phyloP scores from a whole-genome alignment of 2,888 invertebrate species.

The Plusia festucae region DNA sequence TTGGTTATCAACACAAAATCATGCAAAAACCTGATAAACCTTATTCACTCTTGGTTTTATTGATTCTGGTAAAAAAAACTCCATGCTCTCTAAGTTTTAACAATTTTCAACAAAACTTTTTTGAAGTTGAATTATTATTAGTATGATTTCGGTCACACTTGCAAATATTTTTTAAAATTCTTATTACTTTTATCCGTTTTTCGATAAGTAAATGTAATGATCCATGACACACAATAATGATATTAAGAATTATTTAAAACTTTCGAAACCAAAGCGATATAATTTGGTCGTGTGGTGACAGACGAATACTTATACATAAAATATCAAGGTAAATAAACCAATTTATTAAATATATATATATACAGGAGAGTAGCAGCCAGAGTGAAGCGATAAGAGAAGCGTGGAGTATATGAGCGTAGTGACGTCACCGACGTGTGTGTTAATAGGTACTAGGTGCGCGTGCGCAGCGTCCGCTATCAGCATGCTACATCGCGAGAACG shows the following conservation, averaged over 20 bases:
- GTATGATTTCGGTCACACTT: conserved; percentile 39
- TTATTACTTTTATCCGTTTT: conserved; percentile 15
- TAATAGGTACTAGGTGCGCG: conserved; percentile 69
- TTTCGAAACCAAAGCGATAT: conserved; percentile 72
- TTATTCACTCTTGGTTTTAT: conserved; percentile 22
- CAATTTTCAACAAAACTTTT: no score
- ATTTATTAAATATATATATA: conserved; percentile 74
- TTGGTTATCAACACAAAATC: conserved; percentile 53
- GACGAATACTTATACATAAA: conserved; percentile 50
- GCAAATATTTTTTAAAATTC: conserved; percentile 26
- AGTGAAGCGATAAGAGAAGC: conserved; percentile 78
- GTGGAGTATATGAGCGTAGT: conserved; percentile 67
- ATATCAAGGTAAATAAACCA: conserved; percentile 55
- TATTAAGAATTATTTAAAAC: conserved; percentile 14
- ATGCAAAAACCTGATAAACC: conserved; percentile 49
- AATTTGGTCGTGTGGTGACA: conserved; percentile 68
- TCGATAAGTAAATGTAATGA: conserved; percentile 17
- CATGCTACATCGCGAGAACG: conserved; percentile 70
- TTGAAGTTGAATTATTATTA: conserved; percentile 18
- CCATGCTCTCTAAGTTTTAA: conserved; percentile 45
- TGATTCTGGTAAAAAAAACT: conserved; percentile 17
- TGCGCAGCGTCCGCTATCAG: conserved; percentile 63
- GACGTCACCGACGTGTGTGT: conserved; percentile 68
- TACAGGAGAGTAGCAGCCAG: conserved; percentile 71
- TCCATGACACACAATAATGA: conserved; percentile 22